Conservation (phyloP, 1,140 invertebrate genomes). For the Drosophila sucinea region DNA sequence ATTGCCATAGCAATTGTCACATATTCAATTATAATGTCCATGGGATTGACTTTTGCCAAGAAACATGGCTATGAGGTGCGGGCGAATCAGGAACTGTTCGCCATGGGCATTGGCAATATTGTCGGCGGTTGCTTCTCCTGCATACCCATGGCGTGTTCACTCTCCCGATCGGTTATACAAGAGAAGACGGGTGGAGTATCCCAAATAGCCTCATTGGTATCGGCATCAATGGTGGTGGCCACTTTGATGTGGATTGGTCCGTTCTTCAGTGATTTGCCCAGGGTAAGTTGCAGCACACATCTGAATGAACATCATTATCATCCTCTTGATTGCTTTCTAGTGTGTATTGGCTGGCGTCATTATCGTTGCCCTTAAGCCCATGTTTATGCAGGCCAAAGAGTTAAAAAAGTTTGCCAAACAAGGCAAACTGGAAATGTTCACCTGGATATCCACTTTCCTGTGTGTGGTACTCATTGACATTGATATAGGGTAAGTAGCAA, state of each 20-base stretch:
- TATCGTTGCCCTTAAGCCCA: slow-evolving; percentile 94
- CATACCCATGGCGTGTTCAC: slow-evolving; percentile 91
- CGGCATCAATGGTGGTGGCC: slow-evolving; percentile 87
- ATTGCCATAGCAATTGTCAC: slow-evolving; percentile 93
- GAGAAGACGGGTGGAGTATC: slow-evolving; percentile 90
- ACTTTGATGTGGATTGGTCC: slow-evolving; percentile 93
- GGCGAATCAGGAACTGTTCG: slow-evolving; percentile 94
- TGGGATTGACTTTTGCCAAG: slow-evolving; percentile 95
- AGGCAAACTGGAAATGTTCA: slow-evolving; percentile 91
- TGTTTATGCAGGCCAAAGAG: slow-evolving; percentile 92
- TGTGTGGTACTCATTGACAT: slow-evolving; percentile 93
- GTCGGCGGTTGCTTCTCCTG: slow-evolving; percentile 93
- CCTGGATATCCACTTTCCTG: slow-evolving; percentile 93
- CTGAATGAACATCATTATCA: background rate
- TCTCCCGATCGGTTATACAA: slow-evolving; percentile 93
- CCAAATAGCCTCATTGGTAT: slow-evolving; percentile 90
- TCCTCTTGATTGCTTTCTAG: slow-evolving; percentile 30
- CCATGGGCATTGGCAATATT: slow-evolving; percentile 90
- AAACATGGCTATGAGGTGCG: slow-evolving; percentile 94
- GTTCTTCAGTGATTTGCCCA: slow-evolving; percentile 91
- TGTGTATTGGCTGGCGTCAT: slow-evolving; percentile 94
- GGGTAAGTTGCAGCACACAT: slow-evolving; percentile 83
- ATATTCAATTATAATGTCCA: slow-evolving; percentile 95
- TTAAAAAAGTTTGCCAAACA: slow-evolving; percentile 89
- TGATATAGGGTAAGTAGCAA: slow-evolving; percentile 85